Base-by-base conservation (phyloP, 2,797 vertebrate genomes). In the Diglossa cyanea region DNA sequence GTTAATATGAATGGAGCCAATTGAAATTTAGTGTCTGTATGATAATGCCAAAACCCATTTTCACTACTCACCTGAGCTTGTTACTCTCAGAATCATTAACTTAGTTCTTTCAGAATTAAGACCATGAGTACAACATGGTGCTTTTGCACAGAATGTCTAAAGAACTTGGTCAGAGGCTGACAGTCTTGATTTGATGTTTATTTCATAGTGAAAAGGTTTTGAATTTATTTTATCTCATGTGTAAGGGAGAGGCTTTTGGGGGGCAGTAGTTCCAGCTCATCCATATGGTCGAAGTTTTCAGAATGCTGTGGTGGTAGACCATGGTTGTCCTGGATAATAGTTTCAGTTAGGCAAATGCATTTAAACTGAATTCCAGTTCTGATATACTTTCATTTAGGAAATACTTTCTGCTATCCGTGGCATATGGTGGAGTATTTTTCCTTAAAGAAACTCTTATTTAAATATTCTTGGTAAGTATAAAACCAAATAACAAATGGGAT, bases 61-160 rank as follows among this genome's bases (percentile, higher is more conserved):
- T 73, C 28, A 42, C 5, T 72, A 3, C 10, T 90, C 2, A 5
- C 11, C 11, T 73, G 44, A 23, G 26, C 11, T 45, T 71, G 6
- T 33, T 62, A 2, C 39, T 81, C 44, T 26, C 20, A 58, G 28
- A 78, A 53, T 61, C 10, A 23, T 20, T 68, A 30, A 40, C 31
- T 45, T 61, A 6, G 17, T 51, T 4, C 25, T 84, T 72, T 28
- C 18, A 72, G 31, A 70, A 63, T 71, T 42, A 67, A 79, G 25
- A 47, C 11, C 5, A 10, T 21, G 7, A 10, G 9, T 35, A 31
- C 19, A 20, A 17, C 3, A 6, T 0, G 1, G 17, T 71, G 5
- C 9, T 47, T 91, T 14, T 83, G 61, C 21, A n/a, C 15, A 57
- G 47, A 37, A 13, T 44, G 8, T 44, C 12, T 82, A 2, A 75